Evolutionary conservation across 2,888 invertebrate genomes (phyloP).

Genomic region (Pyralis farinalis): DNA sequence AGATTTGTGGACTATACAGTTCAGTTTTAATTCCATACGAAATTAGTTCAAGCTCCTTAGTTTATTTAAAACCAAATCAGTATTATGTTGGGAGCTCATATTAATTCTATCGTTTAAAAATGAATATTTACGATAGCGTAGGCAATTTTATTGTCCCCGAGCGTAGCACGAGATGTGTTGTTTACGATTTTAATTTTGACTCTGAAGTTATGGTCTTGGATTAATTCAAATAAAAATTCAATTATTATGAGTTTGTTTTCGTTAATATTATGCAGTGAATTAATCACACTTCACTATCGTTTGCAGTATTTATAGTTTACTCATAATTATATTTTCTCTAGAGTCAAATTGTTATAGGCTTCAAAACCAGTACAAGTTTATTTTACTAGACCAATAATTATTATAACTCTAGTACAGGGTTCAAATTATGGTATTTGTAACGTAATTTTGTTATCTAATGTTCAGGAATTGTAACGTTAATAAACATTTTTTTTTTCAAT

Average conservation of each 20-base stretch:
- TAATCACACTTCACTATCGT: too few relatives aligned
- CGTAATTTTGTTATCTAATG: too few relatives aligned
- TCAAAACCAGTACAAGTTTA: too few relatives aligned
- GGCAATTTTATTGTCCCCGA: slow-evolving; percentile 30
- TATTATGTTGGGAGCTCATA: slow-evolving; percentile 48
- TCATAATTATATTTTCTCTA: too few relatives aligned
- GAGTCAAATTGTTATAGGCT: too few relatives aligned
- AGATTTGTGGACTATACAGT: slow-evolving; percentile 57
- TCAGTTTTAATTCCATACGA: slow-evolving; percentile 56
- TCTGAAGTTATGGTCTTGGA: slow-evolving; percentile 36
- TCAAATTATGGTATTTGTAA: too few relatives aligned
- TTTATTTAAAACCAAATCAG: slow-evolving; percentile 56
- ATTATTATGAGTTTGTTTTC: slow-evolving; percentile 37
- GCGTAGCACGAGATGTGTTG: slow-evolving; percentile 35
- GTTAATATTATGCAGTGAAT: slow-evolving; percentile 39
- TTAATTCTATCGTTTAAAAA: slow-evolving; percentile 47
- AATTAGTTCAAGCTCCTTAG: slow-evolving; percentile 57
- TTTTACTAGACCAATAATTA: too few relatives aligned
- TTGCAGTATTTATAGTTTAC: too few relatives aligned
- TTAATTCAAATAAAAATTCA: slow-evolving; percentile 43
- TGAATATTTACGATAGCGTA: slow-evolving; percentile 37
- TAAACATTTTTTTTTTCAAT: too few relatives aligned
- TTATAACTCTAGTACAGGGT: too few relatives aligned
- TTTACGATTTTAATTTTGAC: slow-evolving; percentile 42
- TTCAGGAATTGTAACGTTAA: too few relatives aligned